phyloP scores from a whole-genome alignment of 1,140 invertebrate genomes.

The Cryptotermes secundus region DNA sequence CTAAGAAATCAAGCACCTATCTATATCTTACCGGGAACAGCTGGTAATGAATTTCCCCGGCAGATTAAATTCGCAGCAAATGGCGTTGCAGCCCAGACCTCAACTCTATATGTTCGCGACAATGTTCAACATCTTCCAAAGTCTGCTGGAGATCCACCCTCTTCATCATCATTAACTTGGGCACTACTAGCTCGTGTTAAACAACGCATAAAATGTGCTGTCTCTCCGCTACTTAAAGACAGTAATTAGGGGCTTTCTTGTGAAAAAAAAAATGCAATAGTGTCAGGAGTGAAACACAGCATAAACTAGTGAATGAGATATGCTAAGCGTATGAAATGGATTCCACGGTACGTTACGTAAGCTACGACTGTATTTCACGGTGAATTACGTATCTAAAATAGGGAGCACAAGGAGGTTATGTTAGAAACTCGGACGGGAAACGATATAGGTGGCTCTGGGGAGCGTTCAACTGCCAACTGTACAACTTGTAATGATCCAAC shows the following conservation, averaged over 20 bases:
- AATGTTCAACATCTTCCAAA: not conserved
- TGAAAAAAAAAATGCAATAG: not conserved
- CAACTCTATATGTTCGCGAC: not conserved
- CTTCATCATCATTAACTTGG: not conserved
- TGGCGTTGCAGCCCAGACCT: not conserved
- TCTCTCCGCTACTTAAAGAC: not conserved
- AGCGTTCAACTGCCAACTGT: not conserved
- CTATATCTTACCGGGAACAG: no score
- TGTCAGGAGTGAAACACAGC: not conserved
- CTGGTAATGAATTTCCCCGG: no score
- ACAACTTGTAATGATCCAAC: not conserved
- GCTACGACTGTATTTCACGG: conserved; percentile 5
- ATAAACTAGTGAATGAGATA: not conserved
- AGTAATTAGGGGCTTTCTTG: not conserved
- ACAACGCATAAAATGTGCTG: not conserved
- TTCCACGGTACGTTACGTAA: not conserved
- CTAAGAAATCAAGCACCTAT: no score
- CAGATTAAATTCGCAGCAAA: not conserved
- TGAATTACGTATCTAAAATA: not conserved
- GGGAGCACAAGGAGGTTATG: not conserved
- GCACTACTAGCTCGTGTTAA: not conserved
- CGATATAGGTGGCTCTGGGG: not conserved
- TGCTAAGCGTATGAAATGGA: not conserved
- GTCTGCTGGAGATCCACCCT: not conserved
- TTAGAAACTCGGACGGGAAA: not conserved